Evolutionary conservation across 2,888 invertebrate genomes (phyloP).

Genomic region (Elysia crispata): DNA sequence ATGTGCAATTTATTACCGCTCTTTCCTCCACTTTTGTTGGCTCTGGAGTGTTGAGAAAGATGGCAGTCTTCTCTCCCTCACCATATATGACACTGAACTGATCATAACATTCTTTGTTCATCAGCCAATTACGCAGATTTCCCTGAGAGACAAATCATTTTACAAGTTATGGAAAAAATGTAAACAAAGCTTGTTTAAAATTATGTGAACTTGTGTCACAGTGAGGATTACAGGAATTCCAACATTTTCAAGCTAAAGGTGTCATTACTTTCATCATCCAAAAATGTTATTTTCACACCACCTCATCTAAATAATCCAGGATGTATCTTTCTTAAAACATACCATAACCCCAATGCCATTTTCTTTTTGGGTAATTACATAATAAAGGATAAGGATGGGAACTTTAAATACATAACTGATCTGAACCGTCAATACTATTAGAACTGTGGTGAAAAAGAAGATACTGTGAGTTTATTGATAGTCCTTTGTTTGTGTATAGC

Average conservation of each 20-base stretch:
- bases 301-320: too few relatives aligned
- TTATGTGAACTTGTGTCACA: background rate
- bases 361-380: too few relatives aligned
- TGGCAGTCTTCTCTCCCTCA: slow-evolving; percentile 86
- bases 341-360: too few relatives aligned
- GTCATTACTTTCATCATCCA: background rate
- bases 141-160: slow-evolving; percentile 81
- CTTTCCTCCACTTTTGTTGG: slow-evolving; percentile 88
- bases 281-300: too few relatives aligned
- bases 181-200: background rate
- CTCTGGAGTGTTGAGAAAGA: slow-evolving; percentile 93
- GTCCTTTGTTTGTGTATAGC: too few relatives aligned
- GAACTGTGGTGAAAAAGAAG: too few relatives aligned
- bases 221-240: too few relatives aligned
- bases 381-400: too few relatives aligned
- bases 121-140: slow-evolving; percentile 93
- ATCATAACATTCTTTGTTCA: slow-evolving; percentile 96
- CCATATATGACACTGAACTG: slow-evolving; percentile 94
- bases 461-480: too few relatives aligned
- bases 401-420: too few relatives aligned
- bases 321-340: too few relatives aligned
- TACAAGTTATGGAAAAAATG: background rate
- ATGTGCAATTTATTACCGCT: slow-evolving; percentile 76
- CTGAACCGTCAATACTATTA: too few relatives aligned
- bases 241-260: background rate